Evolutionary conservation across 2,113 vertebrate species (phyloP).

Genomic region (Neogobius melanostomus): DNA sequence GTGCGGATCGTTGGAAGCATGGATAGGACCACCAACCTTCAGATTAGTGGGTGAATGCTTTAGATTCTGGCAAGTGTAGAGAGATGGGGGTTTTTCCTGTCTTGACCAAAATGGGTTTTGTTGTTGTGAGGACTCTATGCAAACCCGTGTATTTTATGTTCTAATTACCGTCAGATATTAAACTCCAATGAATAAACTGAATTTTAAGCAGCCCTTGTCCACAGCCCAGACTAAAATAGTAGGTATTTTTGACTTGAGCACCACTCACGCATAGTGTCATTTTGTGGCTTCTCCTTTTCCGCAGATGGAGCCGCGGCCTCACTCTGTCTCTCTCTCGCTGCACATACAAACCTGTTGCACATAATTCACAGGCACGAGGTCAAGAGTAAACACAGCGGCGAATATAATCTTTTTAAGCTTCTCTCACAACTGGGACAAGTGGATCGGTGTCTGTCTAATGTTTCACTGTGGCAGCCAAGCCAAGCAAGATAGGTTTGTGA

Average conservation of each 20-base stretch:
- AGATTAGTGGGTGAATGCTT: no score
- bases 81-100: no score
- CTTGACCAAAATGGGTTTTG: no score
- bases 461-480: constrained; percentile 6
- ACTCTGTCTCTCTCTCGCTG: not conserved
- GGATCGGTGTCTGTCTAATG: constrained; percentile 3
- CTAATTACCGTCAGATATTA: not conserved
- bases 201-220: not conserved
- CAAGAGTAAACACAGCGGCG: constrained; percentile 1
- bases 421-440: constrained; percentile 8
- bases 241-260: not conserved
- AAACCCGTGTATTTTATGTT: not conserved
- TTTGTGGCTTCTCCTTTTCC: constrained; percentile 2
- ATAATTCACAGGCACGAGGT: constrained; percentile 6
- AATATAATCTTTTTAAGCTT: not conserved
- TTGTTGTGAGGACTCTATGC: no score
- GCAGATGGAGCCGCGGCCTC: not conserved
- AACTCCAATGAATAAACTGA: not conserved
- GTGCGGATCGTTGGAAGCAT: no score
- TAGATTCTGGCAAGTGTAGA: no score
- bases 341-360: constrained; percentile 3
- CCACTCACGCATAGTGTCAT: not conserved
- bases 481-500: not conserved
- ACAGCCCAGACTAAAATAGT: not conserved
- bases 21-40: no score